These are phyloP conservation scores for Lepilemur septentrionalis DNA, from an alignment of 2,797 vertebrate species.

Conservation along the genomic window DNA sequence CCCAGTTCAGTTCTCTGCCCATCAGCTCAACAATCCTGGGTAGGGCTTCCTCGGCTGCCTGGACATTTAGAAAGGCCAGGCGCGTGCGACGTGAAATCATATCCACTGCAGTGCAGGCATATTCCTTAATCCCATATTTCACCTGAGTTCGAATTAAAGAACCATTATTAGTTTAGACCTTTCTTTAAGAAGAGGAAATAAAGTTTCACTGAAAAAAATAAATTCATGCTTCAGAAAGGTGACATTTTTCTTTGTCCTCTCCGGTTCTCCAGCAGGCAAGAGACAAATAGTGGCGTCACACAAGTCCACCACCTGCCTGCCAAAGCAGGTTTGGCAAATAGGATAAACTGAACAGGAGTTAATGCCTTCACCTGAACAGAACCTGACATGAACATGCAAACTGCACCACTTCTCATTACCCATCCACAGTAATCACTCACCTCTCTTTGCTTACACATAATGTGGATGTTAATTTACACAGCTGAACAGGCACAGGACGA, in stretches of 20 bases:
- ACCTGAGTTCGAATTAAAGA: constrained; percentile 85
- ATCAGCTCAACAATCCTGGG: constrained; percentile 96
- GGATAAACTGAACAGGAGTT: not conserved
- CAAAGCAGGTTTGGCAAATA: not conserved
- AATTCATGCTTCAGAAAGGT: not conserved
- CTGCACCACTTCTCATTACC: not conserved
- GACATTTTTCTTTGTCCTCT: not conserved
- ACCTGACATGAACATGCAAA: not conserved
- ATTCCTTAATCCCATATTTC: constrained; percentile 94
- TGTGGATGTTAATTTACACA: not conserved
- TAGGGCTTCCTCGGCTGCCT: constrained; percentile 96
- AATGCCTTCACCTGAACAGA: not conserved
- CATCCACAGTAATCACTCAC: not conserved
- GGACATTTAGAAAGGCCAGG: constrained; percentile 96
- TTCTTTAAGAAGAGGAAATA: not conserved
- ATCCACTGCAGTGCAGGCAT: constrained; percentile 95
- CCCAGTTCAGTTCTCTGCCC: constrained; percentile 94
- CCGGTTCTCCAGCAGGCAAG: not conserved
- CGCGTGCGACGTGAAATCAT: constrained; percentile 94
- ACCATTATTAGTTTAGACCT: not conserved
- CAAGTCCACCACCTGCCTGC: not conserved
- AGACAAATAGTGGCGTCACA: not conserved
- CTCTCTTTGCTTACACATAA: not conserved
- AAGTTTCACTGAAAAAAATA: not conserved
- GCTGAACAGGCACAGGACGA: not conserved